Percentiles rank a stretch among this genome's conserved stretches.
Conservation (phyloP, 2,888 invertebrate genomes). For the Drosophila antonietae region DNA sequence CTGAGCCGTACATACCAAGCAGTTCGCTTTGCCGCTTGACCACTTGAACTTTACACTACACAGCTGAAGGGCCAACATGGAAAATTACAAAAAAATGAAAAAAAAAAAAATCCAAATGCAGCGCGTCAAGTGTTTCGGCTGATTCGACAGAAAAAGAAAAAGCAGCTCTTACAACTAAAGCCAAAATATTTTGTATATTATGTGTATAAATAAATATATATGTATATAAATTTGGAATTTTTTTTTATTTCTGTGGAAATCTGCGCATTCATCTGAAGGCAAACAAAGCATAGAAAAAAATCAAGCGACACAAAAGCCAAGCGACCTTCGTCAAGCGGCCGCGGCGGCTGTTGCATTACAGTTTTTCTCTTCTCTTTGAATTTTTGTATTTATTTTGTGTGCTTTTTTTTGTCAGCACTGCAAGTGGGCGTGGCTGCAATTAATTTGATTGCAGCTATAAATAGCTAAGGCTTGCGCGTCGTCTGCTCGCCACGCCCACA, state of each 20-base stretch:
- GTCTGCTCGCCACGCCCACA: constrained; percentile 64
- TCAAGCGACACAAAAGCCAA: constrained; percentile 17
- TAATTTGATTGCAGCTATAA: constrained; percentile 79
- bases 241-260: constrained; percentile 68
- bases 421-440: constrained; percentile 74
- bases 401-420: constrained; percentile 68
- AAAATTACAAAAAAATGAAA: constrained; percentile 1
- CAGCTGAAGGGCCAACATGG: constrained; percentile 34
- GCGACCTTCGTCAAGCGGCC: constrained; percentile 72
- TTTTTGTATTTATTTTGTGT: too few species aligned
- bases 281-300: constrained; percentile 35
- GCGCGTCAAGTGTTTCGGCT: constrained; percentile 70
- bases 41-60: constrained; percentile 55
- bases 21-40: constrained; percentile 16
- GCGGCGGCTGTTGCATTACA: constrained; percentile 53
- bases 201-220: neutral
- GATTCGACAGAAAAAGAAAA: constrained; percentile 61
- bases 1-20: constrained; percentile 22
- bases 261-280: constrained; percentile 75
- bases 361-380: constrained; percentile 14
- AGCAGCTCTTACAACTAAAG: constrained; percentile 44
- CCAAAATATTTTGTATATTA: constrained; percentile 45
- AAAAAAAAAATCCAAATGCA: constrained; percentile 50
- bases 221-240: neutral
- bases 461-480: constrained; percentile 60